Conservation (phyloP, 2,888 invertebrate genomes). For the Leptopilina myrica region DNA sequence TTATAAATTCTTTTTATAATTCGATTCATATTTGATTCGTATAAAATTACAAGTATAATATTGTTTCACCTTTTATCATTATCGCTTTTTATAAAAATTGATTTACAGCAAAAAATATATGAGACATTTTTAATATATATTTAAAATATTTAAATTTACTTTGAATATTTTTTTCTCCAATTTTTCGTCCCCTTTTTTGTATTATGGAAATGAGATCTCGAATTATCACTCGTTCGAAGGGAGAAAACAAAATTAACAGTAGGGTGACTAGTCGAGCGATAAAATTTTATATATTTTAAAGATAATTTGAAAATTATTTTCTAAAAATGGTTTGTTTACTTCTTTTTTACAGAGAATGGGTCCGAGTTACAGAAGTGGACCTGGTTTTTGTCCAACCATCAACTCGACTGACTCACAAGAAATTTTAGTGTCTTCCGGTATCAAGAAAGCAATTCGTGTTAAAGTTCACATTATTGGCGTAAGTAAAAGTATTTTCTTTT, state of each 20-base stretch:
- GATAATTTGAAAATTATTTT: not conserved
- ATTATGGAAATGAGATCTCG: too few relatives aligned
- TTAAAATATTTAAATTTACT: too few relatives aligned
- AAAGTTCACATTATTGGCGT: slow-evolving; percentile 95
- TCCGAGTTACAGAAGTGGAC: slow-evolving; percentile 95
- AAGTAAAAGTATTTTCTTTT: slow-evolving; percentile 62
- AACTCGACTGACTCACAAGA: slow-evolving; percentile 91
- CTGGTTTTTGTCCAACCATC: slow-evolving; percentile 95
- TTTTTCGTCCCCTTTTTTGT: not conserved
- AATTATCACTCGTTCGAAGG: not conserved
- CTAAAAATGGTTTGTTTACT: slow-evolving; percentile 44
- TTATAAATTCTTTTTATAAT: too few relatives aligned
- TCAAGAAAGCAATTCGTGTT: slow-evolving; percentile 92
- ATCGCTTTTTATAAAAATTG: too few relatives aligned
- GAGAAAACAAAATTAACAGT: slow-evolving; percentile 4
- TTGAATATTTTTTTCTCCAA: not conserved
- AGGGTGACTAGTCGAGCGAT: slow-evolving; percentile 4
- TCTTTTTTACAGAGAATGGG: slow-evolving; percentile 84
- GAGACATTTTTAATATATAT: too few relatives aligned
- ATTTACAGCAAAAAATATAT: too few relatives aligned
- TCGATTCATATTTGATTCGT: too few relatives aligned
- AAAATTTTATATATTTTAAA: not conserved
- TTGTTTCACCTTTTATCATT: too few relatives aligned
- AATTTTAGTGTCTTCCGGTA: slow-evolving; percentile 94
- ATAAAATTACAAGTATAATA: too few relatives aligned